Conservation (phyloP, 2,888 invertebrate genomes). For the Petrolisthes manimaculis region DNA sequence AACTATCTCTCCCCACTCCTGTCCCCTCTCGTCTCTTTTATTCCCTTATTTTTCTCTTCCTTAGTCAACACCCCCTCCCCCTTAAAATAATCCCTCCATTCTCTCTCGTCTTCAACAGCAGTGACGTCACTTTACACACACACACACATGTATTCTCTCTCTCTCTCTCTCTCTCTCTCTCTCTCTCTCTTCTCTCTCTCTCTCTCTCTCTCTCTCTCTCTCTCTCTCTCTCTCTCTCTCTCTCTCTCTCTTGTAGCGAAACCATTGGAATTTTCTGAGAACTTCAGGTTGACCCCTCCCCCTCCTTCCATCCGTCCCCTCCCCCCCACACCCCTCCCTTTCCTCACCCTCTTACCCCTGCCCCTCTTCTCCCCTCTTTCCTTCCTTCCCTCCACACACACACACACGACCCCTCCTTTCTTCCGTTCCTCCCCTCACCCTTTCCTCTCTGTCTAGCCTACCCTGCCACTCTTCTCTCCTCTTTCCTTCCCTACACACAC, state of each 20-base stretch:
- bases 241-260: background rate
- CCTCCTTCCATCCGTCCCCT: background rate
- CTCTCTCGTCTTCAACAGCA: background rate
- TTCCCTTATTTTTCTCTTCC: background rate
- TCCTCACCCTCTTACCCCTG: too few species aligned
- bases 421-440: too few species aligned
- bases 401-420: too few species aligned
- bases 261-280: background rate
- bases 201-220: background rate
- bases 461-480: too few species aligned
- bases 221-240: background rate
- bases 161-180: background rate
- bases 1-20: background rate
- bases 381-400: too few species aligned
- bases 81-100: background rate
- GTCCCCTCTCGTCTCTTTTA: background rate
- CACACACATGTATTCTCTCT: background rate
- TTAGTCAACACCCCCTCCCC: background rate
- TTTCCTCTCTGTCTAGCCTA: too few species aligned
- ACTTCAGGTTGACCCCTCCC: background rate
- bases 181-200: background rate
- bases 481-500: too few species aligned
- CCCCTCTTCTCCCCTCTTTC: too few species aligned
- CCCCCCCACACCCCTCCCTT: background rate
- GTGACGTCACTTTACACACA: background rate